A percentile compares a stretch with the other conserved stretches of the same genome.
These are phyloP conservation scores for Acridotheres tristis DNA, from an alignment of 2,797 vertebrate genomes.

Conservation along the genomic window DNA sequence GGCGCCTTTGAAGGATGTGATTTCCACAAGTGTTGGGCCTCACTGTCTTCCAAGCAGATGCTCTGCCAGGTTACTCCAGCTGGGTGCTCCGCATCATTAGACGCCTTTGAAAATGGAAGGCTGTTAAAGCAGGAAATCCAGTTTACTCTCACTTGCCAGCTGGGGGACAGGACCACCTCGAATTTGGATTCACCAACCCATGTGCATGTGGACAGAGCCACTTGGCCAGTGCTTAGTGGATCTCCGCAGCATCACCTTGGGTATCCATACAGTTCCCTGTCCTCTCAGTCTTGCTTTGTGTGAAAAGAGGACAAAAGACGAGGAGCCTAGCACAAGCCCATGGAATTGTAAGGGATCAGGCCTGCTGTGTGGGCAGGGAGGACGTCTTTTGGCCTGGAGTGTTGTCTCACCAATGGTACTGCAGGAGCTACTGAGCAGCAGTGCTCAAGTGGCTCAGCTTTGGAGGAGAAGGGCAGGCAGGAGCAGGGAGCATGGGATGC, in stretches of 20 bases:
- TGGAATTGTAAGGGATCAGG: not conserved
- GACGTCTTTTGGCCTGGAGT: not conserved
- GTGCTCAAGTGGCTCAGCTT: not conserved
- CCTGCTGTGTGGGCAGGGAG: accelerated
- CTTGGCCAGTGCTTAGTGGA: not conserved
- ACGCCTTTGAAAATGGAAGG: not conserved
- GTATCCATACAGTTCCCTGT: not conserved
- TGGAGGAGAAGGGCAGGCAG: not conserved
- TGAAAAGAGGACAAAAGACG: not conserved
- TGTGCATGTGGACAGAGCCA: not conserved
- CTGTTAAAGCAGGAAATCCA: not conserved
- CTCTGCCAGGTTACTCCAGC: not conserved
- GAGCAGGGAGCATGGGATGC: not conserved
- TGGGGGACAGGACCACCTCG: not conserved
- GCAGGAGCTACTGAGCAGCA: not conserved
- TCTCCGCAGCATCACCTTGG: not conserved
- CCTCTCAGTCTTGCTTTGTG: not conserved
- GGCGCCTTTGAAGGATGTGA: not conserved
- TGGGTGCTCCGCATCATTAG: not conserved
- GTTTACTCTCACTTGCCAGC: not conserved
- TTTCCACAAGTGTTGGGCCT: not conserved
- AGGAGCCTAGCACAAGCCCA: not conserved
- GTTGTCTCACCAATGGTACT: not conserved
- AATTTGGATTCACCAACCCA: accelerated
- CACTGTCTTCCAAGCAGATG: not conserved